A percentile compares a stretch with the other conserved stretches of the same genome.
Evolutionary conservation across 1,140 invertebrate species (phyloP).

Genomic region (Bombus sylvicola): DNA sequence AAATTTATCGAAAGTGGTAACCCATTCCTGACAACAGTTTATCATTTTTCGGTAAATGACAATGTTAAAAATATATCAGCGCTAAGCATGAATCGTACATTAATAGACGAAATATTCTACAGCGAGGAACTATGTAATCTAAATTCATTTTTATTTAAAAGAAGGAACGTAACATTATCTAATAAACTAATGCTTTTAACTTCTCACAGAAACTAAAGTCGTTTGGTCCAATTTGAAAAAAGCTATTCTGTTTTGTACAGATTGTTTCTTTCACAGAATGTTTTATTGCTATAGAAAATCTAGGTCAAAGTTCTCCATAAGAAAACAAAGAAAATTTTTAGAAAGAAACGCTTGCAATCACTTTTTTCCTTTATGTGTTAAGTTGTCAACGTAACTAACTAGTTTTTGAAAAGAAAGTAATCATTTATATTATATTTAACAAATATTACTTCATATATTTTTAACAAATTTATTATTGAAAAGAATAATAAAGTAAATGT

Average conservation of each 20-base stretch:
- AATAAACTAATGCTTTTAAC: too few species aligned
- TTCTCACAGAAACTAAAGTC: too few species aligned
- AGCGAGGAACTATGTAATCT: neutral
- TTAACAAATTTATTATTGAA: neutral
- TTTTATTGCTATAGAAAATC: neutral
- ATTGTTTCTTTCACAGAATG: too few species aligned
- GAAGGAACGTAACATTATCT: too few species aligned
- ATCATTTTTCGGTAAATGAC: neutral
- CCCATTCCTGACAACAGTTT: neutral
- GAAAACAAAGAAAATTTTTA: neutral
- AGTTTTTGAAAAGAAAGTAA: neutral
- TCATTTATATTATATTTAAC: neutral
- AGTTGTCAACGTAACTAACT: too few species aligned
- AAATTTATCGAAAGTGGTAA: neutral
- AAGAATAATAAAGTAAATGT: neutral
- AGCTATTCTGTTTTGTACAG: too few species aligned
- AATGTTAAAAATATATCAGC: neutral
- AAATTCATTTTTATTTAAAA: slow-evolving; percentile 12
- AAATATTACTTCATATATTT: neutral
- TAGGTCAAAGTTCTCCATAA: neutral
- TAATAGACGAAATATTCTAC: neutral
- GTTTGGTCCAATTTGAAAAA: too few species aligned
- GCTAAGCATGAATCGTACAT: neutral
- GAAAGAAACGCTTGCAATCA: neutral
- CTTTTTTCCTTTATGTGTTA: neutral